phyloP scores from a whole-genome alignment of 2,113 vertebrate species.

The Ictalurus punctatus region DNA sequence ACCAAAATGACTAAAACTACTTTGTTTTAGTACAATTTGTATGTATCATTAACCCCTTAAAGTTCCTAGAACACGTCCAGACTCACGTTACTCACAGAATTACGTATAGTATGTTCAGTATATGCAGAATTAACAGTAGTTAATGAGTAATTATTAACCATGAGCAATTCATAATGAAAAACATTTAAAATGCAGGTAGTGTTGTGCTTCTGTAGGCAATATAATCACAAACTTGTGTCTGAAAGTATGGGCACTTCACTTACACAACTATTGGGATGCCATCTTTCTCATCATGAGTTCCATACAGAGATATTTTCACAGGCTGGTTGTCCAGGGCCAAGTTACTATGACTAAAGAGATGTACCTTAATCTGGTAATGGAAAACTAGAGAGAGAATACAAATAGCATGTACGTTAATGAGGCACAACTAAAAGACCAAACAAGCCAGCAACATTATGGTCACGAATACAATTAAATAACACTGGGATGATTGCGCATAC shows the following conservation, averaged over 20 bases:
- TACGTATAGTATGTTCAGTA: background rate
- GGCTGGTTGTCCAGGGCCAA: conserved; percentile 77
- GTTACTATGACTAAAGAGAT: conserved; percentile 81
- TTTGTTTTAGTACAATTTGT: background rate
- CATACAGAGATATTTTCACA: conserved; percentile 85
- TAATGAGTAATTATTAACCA: background rate
- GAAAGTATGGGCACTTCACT: conserved; percentile 69
- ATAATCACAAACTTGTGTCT: background rate
- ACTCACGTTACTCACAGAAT: background rate
- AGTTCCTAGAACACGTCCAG: background rate
- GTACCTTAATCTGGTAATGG: conserved; percentile 95
- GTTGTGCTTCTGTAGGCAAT: background rate
- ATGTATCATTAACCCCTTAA: background rate
- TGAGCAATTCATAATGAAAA: background rate
- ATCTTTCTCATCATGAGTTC: conserved; percentile 81
- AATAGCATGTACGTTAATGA: background rate
- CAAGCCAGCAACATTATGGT: background rate
- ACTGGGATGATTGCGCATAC: conserved; percentile 46
- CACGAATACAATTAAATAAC: background rate
- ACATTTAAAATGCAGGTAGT: background rate
- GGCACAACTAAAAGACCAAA: background rate
- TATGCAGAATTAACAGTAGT: background rate
- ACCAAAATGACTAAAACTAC: background rate
- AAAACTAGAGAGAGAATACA: conserved; percentile 78
- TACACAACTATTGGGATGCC: conserved; percentile 82